Evolutionary conservation across 2,888 invertebrate genomes (phyloP), one percentile per base, ranked within the genome.

Genomic region (Mimachlamys varia): DNA sequence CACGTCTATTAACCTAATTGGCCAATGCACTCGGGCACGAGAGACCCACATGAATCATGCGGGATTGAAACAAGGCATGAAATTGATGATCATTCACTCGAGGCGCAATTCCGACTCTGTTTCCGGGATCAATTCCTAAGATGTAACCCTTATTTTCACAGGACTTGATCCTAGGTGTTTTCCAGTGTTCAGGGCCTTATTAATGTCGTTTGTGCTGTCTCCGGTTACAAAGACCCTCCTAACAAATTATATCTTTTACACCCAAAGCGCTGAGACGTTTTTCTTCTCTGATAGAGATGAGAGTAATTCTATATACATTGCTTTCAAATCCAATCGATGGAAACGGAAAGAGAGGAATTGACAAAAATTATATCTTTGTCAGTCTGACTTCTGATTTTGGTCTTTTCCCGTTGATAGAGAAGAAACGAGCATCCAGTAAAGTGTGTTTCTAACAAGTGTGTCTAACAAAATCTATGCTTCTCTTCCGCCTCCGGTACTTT

Each of bases 121-220:
- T 91, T 91, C 91, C 88, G 89, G 91, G 89, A 89, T 91, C 91
- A 91, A 91, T 91, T 91, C 89, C 88, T 89, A 88, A 89, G 88
- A 89, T 91, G 88, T 88, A 89, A 89, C 89, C 89, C 88, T 89
- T 89, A 90, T 90, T 89, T 55, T 90, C 33, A 12, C 53, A 88
- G 33, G 76, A 22, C 33, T 76, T 76, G 76, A 76, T 76, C 76
- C 76, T 76, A 33, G 76, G 76, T 76, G 76, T 76, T 76, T 76
- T 76, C 76, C 76, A 33, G 76, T 76, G 76, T 76, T 76, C 76
- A 22, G 17, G 76, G 27, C 76, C 76, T 76, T 76, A 76, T 33
- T 76, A 76, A 76, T 76, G 33, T 76, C 76, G 27, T 76, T 76
- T 76, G 76, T 33, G 76, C 76, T 76, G 76, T 76, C 76, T 76